Percentiles rank a stretch among this genome's conserved stretches.
phyloP scores from a whole-genome alignment of 1,140 invertebrate species.

The Drosophila persimilis region DNA sequence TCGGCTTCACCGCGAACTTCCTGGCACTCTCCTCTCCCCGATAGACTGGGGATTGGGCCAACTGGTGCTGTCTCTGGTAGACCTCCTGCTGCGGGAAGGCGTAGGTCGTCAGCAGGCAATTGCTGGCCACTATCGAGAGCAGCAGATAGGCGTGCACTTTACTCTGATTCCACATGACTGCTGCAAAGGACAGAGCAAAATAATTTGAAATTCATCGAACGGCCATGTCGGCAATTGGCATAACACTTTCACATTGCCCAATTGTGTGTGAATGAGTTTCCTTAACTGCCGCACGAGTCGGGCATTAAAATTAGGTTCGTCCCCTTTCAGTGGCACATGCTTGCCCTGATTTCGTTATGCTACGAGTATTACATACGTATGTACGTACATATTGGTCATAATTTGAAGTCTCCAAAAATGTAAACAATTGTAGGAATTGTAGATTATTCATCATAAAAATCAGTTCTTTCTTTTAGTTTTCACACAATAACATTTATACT shows the following conservation, averaged over 20 bases:
- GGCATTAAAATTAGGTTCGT: conserved; percentile 35
- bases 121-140: conserved; percentile 83
- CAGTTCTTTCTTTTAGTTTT: no score
- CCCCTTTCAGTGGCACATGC: conserved; percentile 18
- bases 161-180: conserved; percentile 82
- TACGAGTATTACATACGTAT: neutral
- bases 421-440: no score
- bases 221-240: conserved; percentile 4
- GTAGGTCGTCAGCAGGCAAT: conserved; percentile 83
- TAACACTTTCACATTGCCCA: conserved; percentile 65
- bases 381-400: no score
- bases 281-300: conserved; percentile 51
- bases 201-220: conserved; percentile 41
- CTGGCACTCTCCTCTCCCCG: conserved; percentile 76
- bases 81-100: conserved; percentile 83
- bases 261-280: conserved; percentile 29
- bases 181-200: conserved; percentile 29
- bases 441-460: no score
- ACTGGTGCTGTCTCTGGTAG: conserved; percentile 63
- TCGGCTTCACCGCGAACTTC: conserved; percentile 94
- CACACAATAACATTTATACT: no score
- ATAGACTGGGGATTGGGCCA: conserved; percentile 69
- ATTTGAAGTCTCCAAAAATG: no score
- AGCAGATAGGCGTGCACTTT: conserved; percentile 83
- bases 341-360: conserved; percentile 39